A percentile compares a stretch with the other conserved stretches of the same genome.
Conservation (phyloP, 2,797 vertebrate species). For the Gymnoscopelus braueri region DNA sequence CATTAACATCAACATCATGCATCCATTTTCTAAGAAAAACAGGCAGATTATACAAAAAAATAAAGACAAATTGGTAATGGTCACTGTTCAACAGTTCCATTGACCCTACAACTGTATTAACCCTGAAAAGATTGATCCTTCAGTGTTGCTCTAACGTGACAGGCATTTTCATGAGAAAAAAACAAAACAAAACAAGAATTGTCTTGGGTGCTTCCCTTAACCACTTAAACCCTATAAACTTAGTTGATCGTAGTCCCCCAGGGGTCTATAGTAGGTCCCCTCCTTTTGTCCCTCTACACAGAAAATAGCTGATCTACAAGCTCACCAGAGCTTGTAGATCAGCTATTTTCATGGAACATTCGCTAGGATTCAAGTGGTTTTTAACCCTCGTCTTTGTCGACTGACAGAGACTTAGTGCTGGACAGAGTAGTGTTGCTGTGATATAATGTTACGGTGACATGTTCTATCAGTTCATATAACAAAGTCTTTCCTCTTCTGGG, state of each 20-base stretch:
- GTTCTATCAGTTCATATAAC: slow-evolving; percentile 17
- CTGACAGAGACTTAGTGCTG: slow-evolving; percentile 27
- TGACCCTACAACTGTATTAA: slow-evolving; percentile 28
- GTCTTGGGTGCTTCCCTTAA: no score
- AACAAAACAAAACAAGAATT: no score
- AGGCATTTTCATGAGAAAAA: slow-evolving; percentile 38
- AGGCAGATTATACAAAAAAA: slow-evolving; percentile 47
- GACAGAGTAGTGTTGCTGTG: slow-evolving; percentile 26
- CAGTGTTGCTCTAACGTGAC: slow-evolving; percentile 30
- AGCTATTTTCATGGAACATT: not conserved
- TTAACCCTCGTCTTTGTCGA: slow-evolving; percentile 22
- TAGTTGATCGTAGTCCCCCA: no score
- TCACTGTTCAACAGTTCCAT: slow-evolving; percentile 58
- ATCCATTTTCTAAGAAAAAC: slow-evolving; percentile 59
- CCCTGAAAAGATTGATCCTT: slow-evolving; percentile 37
- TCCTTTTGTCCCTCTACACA: no score
- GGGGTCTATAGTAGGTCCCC: no score
- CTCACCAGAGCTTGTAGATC: not conserved
- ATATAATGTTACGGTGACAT: slow-evolving; percentile 31
- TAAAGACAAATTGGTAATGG: slow-evolving; percentile 21
- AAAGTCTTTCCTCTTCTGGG: slow-evolving; percentile 22
- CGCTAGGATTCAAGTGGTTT: not conserved
- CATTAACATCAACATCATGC: slow-evolving; percentile 54
- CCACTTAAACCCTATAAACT: no score
- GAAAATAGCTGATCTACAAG: no score